Conservation (phyloP, 2,797 vertebrate species). For the Oophaga sylvatica region DNA sequence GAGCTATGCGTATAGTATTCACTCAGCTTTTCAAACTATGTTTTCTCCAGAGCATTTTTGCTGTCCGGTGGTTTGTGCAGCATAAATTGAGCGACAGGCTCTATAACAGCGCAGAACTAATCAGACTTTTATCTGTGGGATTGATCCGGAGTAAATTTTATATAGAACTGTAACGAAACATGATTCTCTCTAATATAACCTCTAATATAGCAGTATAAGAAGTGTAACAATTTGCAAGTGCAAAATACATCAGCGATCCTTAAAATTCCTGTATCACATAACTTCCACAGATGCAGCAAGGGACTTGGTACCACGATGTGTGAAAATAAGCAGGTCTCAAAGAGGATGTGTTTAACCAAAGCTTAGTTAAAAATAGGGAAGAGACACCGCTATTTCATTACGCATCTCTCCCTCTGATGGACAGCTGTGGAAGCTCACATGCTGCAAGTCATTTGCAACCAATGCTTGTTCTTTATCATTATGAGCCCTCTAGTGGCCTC, state of each 20-base stretch:
- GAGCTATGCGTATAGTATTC: too few species aligned
- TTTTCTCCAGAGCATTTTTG: too few species aligned
- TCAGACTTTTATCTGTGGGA: neutral
- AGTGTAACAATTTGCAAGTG: neutral
- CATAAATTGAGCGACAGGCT: too few species aligned
- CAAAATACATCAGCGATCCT: neutral
- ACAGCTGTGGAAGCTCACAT: slow-evolving; percentile 26
- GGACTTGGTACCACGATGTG: slow-evolving; percentile 8
- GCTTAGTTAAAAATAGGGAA: slow-evolving; percentile 49
- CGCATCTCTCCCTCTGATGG: slow-evolving; percentile 43
- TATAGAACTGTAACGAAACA: neutral
- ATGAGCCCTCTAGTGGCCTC: slow-evolving; percentile 19
- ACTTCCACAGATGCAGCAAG: neutral
- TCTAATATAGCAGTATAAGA: neutral
- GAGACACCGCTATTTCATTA: slow-evolving; percentile 46
- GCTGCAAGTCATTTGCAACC: slow-evolving; percentile 25
- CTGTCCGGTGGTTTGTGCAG: too few species aligned
- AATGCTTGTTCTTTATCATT: slow-evolving; percentile 30
- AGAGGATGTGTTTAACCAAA: slow-evolving; percentile 14
- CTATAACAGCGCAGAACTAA: neutral
- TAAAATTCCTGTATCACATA: neutral
- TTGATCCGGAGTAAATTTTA: neutral
- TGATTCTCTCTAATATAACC: neutral
- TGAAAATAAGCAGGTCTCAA: slow-evolving; percentile 14
- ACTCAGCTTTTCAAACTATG: too few species aligned